phyloP scores from a whole-genome alignment of 64 coral and sea anemone genomes.

The Stichodactyla mertensii region DNA sequence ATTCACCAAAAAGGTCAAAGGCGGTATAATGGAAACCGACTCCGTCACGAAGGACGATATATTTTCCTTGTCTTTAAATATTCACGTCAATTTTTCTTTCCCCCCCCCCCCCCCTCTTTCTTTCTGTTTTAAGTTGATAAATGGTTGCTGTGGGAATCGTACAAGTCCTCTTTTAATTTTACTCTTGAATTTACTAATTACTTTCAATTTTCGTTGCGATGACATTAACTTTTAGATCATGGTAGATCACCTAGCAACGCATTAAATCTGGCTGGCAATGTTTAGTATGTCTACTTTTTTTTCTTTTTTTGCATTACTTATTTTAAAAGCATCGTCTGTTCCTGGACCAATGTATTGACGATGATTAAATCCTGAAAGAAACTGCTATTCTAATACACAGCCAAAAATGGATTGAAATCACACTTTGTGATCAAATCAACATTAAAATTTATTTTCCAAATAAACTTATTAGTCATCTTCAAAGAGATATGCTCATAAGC shows the following conservation, averaged over 20 bases:
- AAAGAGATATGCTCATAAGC: no score
- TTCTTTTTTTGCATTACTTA: no score
- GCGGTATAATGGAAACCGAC: neutral
- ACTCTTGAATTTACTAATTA: slow-evolving; percentile 13
- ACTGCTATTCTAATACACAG: no score
- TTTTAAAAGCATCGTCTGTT: no score
- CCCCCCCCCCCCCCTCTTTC: neutral
- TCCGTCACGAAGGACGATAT: neutral
- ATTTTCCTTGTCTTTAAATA: neutral
- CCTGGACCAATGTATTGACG: no score
- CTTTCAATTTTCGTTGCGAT: slow-evolving; percentile 5
- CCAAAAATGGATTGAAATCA: no score
- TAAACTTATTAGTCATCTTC: no score
- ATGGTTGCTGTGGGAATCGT: neutral
- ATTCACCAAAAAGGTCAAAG: neutral
- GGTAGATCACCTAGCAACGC: neutral
- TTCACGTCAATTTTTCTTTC: neutral
- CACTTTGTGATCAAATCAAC: no score
- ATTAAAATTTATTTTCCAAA: no score
- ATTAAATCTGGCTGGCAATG: slow-evolving; percentile 11
- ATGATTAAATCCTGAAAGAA: no score
- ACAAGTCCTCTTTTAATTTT: neutral
- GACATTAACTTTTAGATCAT: slow-evolving; percentile 13
- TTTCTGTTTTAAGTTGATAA: neutral
- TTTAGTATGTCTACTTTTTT: neutral